Evolutionary conservation across 2,113 vertebrate genomes (phyloP).

Genomic region (Pachypanchax playfairii): DNA sequence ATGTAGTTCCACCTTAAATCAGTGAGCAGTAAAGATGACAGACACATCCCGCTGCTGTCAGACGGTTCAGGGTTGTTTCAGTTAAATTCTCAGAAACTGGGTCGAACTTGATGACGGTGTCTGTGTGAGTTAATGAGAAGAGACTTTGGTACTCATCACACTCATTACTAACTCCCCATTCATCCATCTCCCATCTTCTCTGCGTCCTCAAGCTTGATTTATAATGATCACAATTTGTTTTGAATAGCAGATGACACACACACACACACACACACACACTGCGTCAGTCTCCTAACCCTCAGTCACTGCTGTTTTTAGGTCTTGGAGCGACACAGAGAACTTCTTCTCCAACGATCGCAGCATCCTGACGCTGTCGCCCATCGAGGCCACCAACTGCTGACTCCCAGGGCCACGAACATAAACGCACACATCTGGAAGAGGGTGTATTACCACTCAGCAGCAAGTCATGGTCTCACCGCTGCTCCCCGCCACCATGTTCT

Average conservation of each 20-base stretch:
- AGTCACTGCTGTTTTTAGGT: slow-evolving; percentile 87
- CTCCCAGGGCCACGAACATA: slow-evolving; percentile 35
- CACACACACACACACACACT: slow-evolving; percentile 5
- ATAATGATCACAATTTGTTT: neutral
- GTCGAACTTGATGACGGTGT: neutral
- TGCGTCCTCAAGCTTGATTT: slow-evolving; percentile 15
- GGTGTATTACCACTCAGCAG: neutral
- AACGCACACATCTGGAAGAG: slow-evolving; percentile 4
- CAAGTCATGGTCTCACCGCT: slow-evolving; percentile 16
- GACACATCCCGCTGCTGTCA: neutral
- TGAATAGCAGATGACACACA: slow-evolving; percentile 13
- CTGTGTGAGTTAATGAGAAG: slow-evolving; percentile 24
- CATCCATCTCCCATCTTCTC: slow-evolving; percentile 31
- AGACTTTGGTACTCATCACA: slow-evolving; percentile 46
- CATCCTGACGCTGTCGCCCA: slow-evolving; percentile 94
- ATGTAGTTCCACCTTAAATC: no score
- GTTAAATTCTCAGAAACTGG: neutral
- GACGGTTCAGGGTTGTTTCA: neutral
- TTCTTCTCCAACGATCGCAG: slow-evolving; percentile 93
- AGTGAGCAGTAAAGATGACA: no score
- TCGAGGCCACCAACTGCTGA: slow-evolving; percentile 90
- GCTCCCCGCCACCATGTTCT: slow-evolving; percentile 3
- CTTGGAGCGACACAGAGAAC: slow-evolving; percentile 90
- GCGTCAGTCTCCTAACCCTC: slow-evolving; percentile 53
- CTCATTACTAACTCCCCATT: slow-evolving; percentile 39